These are phyloP conservation scores for Colinus virginianus DNA, from an alignment of 2,113 vertebrate genomes.

Conservation along the genomic window DNA sequence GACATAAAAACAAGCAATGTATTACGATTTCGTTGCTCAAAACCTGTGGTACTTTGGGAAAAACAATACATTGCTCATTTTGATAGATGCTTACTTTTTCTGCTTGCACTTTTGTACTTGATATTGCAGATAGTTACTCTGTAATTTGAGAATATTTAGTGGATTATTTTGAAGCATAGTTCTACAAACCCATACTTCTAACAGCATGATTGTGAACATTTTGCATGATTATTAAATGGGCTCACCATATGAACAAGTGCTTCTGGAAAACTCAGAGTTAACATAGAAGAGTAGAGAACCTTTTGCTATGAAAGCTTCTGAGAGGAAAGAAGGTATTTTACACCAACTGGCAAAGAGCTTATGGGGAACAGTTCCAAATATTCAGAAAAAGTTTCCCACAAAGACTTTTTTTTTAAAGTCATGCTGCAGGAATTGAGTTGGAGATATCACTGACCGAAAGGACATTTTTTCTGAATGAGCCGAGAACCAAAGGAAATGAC, in stretches of 20 bases:
- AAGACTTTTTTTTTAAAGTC: constrained; percentile 72
- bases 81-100: background rate
- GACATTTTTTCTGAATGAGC: constrained; percentile 83
- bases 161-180: background rate
- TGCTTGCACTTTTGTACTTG: background rate
- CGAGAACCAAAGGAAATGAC: constrained; percentile 89
- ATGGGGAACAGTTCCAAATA: constrained; percentile 52
- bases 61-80: background rate
- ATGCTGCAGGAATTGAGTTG: constrained; percentile 80
- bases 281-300: constrained; percentile 1
- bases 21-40: background rate
- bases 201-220: background rate
- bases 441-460: constrained; percentile 84
- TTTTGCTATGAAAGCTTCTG: constrained; percentile 48
- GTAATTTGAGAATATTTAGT: background rate
- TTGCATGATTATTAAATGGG: background rate
- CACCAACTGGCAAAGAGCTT: constrained; percentile 62
- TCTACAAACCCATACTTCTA: background rate
- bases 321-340: constrained; percentile 58
- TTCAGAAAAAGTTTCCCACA: constrained; percentile 68
- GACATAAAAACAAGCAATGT: accelerated
- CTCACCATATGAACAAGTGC: background rate
- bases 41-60: background rate
- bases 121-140: background rate
- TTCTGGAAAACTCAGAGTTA: constrained; percentile 18